Evolutionary conservation across 2,797 vertebrate genomes (phyloP), one percentile per base, ranked within the genome.

Genomic region (Chelon labrosus): DNA sequence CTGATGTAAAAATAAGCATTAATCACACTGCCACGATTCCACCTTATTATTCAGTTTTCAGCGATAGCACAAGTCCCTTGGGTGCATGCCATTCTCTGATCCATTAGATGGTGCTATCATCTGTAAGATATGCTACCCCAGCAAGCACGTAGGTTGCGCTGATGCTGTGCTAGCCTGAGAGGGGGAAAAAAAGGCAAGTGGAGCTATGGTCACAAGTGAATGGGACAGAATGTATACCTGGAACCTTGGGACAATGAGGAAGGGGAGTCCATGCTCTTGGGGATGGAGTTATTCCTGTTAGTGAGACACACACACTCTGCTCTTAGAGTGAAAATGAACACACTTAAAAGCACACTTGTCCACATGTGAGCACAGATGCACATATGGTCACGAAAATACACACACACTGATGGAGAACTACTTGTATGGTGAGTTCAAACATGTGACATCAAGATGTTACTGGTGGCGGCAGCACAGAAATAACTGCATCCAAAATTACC

Each of bases 241-340:
- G 71, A 70, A 85, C 74, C 65, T 54, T 86, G 88, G 81, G 87
- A 74, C 83, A 94, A 78, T 89, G 90, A 65, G 77, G 92, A 58
- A 63, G 91, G 82, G 85, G 92, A 82, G 84, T 95, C 94, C 93
- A 86, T 73, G 89, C 83, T 85, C 90, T 93, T 92, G 91, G 85
- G 6, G 85, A 93, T 77, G 78, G 94, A 93, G 87, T 94, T 95
- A 93, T 93, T 93, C 94, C 94, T 96, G 94, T 95, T 94, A 93
- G 89, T 94, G 90, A 95, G 88, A 95, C 82, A 94, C 82, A 92
- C 72, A 91, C 69, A 92, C 90, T 84, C 73, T 82, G 12, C 42
- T 83, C 88, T 93, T 91, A 92, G 75, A 87, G 88, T 81, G 70
- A 75, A 85, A 81, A 88, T 84, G 83, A 68, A 74, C 72, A 60